Base-by-base conservation (phyloP, 2,797 vertebrate species). In the Micrastur ruficollis region DNA sequence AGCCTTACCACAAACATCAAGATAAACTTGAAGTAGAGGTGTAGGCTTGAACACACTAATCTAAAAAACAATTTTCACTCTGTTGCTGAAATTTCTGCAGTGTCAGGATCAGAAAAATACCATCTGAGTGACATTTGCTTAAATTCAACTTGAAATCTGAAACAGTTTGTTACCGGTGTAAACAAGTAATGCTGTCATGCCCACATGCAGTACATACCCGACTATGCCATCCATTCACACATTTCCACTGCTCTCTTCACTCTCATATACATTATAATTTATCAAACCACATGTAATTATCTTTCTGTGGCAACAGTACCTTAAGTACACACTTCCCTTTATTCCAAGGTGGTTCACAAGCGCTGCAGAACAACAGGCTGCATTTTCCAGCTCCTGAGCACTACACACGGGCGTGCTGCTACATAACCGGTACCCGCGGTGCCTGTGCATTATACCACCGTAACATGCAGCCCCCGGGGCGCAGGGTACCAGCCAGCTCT, bases 231-330 rank as follows among this genome's bases (percentile, higher is more conserved):
- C 79, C 62, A 58, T 91, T 95, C 85, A 75, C 72, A 58, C 26
- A 10, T 34, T 68, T 36, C 72, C 7, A 3, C 63, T 11, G 17
- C 49, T 71, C 70, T 58, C 89, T 55, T 79, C 1, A 0, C 65
- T 86, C 70, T 70, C 38, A 7, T 36, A 36, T 15, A 83, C 4
- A 3, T 50, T 78, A 36, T 74, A 70, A 71, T 94, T 92, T 80
- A 92, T 83, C 70, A 81, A 91, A 87, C 12, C 3, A 3, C 56
- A 72, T 5, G 26, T 61, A 90, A 96, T 95, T 86, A 91, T 74
- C 62, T 86, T 65, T 61, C 81, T 47, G 40, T 73, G 71, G 68
- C 74, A 85, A 86, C 26, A 42, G 12, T 46, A 90, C 74, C 65
- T 87, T 61, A 81, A 84, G 44, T 20, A 93, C 58, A 50, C 9